Conservation (phyloP, 2,113 vertebrate genomes). For the Alligator mississippiensis region DNA sequence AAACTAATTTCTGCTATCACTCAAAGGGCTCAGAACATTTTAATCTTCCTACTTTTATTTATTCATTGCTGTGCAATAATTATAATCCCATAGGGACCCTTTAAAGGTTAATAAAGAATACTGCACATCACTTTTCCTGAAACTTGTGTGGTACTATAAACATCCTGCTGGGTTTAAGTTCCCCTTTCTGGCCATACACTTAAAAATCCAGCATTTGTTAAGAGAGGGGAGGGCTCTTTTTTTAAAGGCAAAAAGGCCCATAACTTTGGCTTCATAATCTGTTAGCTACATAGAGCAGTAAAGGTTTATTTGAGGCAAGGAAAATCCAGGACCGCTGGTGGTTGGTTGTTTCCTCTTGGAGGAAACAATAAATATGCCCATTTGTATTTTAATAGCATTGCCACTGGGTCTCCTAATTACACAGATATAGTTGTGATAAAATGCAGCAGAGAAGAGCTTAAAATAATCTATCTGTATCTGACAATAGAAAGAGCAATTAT, state of each 20-base stretch:
- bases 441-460: constrained; percentile 35
- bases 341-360: constrained; percentile 89
- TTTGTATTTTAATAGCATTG: constrained; percentile 82
- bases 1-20: constrained; percentile 25
- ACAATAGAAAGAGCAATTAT: neutral
- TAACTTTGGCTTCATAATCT: constrained; percentile 71
- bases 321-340: constrained; percentile 75
- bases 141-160: constrained; percentile 68
- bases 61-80: constrained; percentile 56
- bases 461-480: constrained; percentile 2
- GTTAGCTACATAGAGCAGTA: constrained; percentile 73
- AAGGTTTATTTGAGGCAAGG: constrained; percentile 85
- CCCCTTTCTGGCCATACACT: constrained; percentile 56
- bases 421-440: constrained; percentile 77
- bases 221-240: constrained; percentile 45
- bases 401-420: constrained; percentile 80
- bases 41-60: constrained; percentile 53
- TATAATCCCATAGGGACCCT: constrained; percentile 35
- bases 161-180: constrained; percentile 62
- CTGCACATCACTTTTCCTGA: constrained; percentile 53
- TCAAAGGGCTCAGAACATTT: constrained; percentile 48
- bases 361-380: constrained; percentile 91
- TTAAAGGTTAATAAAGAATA: constrained; percentile 35
- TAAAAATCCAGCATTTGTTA: constrained; percentile 47
- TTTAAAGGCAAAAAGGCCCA: neutral